phyloP scores from a whole-genome alignment of 2,797 vertebrate genomes.

The Etheostoma nigrum region DNA sequence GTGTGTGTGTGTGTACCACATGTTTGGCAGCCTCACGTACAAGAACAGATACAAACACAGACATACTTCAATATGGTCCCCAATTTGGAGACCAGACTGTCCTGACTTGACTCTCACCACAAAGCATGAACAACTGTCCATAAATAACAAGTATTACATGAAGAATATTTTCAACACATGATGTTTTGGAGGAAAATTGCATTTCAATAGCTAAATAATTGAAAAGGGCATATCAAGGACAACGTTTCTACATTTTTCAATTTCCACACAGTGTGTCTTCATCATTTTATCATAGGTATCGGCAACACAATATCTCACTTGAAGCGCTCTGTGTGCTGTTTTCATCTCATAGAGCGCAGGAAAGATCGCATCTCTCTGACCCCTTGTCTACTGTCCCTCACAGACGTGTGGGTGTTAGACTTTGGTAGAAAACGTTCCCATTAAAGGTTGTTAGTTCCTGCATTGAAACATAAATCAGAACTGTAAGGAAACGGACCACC shows the following conservation, averaged over 20 bases:
- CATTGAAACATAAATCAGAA: constrained; percentile 26
- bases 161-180: constrained; percentile 16
- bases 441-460: constrained; percentile 30
- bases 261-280: constrained; percentile 17
- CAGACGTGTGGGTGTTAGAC: constrained; percentile 52
- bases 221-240: constrained; percentile 8
- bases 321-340: constrained; percentile 27
- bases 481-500: constrained; percentile 9
- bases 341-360: constrained; percentile 19
- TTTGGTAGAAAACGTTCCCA: constrained; percentile 39
- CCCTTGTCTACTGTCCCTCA: constrained; percentile 47
- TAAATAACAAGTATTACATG: constrained; percentile 35
- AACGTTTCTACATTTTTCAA: constrained; percentile 19
- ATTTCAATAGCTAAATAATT: neutral
- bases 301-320: constrained; percentile 40
- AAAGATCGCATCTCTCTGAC: constrained; percentile 43
- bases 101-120: constrained; percentile 57
- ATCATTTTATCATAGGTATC: constrained; percentile 34
- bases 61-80: constrained; percentile 69
- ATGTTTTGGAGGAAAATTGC: constrained; percentile 14
- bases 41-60: constrained; percentile 74
- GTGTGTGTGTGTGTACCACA: constrained; percentile 37
- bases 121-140: constrained; percentile 46
- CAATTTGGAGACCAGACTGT: constrained; percentile 62
- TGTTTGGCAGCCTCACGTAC: constrained; percentile 67